phyloP scores from a whole-genome alignment of 1,140 invertebrate species.

The Ostrea denselamellosa region DNA sequence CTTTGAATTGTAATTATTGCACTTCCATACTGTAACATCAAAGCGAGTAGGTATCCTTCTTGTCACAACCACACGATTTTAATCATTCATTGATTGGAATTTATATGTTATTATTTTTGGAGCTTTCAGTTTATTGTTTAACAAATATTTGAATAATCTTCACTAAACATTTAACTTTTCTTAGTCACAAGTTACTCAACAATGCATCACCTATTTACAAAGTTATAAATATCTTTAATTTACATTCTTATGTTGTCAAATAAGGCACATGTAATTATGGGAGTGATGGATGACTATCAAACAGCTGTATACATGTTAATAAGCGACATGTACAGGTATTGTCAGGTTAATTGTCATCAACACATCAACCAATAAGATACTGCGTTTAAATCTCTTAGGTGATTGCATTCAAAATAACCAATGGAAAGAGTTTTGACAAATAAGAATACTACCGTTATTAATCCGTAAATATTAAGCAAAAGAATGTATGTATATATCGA shows the following conservation, averaged over 20 bases:
- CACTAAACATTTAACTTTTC: too few species aligned
- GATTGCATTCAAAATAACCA: slow-evolving; percentile 6
- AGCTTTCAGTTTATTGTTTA: too few species aligned
- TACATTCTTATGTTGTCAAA: neutral
- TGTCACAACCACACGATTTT: neutral
- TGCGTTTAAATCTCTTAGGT: neutral
- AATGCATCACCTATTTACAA: neutral
- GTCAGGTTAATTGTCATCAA: neutral
- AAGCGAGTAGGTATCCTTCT: too few species aligned
- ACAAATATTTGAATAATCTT: too few species aligned
- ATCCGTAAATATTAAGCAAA: too few species aligned
- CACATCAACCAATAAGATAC: neutral
- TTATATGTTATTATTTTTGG: too few species aligned
- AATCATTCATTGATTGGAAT: neutral
- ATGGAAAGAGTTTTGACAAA: neutral
- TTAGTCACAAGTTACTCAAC: neutral
- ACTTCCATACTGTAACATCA: too few species aligned
- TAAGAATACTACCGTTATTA: too few species aligned
- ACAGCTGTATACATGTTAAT: neutral
- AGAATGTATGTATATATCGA: too few species aligned
- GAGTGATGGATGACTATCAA: neutral
- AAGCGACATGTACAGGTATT: neutral
- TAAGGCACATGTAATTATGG: neutral
- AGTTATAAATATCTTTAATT: neutral
- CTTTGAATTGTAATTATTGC: too few species aligned